These are phyloP conservation scores for Ptiloglossa arizonensis DNA, from an alignment of 1,140 invertebrate species.

Conservation along the genomic window DNA sequence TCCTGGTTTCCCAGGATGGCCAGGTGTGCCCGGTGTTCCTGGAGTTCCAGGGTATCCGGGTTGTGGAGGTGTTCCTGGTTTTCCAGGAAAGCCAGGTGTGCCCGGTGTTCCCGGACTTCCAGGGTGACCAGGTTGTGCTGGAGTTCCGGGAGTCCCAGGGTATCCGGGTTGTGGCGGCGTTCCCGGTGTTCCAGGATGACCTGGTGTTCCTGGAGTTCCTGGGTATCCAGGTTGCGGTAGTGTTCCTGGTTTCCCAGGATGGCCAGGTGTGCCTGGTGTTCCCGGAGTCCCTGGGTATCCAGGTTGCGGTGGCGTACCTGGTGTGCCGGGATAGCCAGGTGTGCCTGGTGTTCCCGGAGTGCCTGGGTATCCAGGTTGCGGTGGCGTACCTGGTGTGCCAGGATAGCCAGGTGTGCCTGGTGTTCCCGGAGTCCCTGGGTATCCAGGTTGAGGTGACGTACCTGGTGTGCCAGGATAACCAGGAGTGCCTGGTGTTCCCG, in stretches of 20 bases:
- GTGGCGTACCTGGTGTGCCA: background rate
- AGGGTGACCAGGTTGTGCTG: background rate
- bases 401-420: constrained; percentile 51
- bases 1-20: background rate
- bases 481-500: background rate
- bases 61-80: too few relatives aligned
- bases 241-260: background rate
- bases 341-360: background rate
- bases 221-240: background rate
- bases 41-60: constrained; percentile 40
- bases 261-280: background rate
- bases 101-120: background rate
- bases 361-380: constrained; percentile 44
- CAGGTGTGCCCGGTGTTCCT: constrained; percentile 39
- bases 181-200: background rate
- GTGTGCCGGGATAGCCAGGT: background rate
- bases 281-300: background rate
- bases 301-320: constrained; percentile 26
- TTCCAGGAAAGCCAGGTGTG: too few relatives aligned
- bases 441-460: background rate
- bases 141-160: background rate
- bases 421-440: constrained; percentile 48
- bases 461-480: background rate
- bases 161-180: background rate
- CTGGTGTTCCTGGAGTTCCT: background rate